Evolutionary conservation across 1,140 invertebrate species (phyloP).

Genomic region (Geopemphigus sp.): DNA sequence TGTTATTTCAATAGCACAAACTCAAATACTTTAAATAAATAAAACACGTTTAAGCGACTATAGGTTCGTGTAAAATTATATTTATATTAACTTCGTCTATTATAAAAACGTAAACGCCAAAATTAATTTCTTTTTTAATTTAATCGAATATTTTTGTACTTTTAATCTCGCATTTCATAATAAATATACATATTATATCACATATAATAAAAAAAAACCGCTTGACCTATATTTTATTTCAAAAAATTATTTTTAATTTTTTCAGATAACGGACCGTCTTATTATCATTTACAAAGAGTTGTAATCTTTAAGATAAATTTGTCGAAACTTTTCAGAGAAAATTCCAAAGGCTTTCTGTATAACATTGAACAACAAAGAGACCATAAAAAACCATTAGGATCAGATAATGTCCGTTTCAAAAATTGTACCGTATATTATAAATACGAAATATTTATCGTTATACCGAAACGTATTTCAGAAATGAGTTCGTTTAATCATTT

Average conservation of each 20-base stretch:
- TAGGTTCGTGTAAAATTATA: neutral
- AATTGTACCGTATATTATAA: neutral
- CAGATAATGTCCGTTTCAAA: neutral
- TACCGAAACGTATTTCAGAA: neutral
- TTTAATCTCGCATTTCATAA: neutral
- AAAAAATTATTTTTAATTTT: neutral
- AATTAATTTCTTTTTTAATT: neutral
- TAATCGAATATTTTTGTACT: neutral
- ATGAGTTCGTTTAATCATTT: neutral
- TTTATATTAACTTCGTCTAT: neutral
- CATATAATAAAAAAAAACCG: neutral
- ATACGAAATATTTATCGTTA: neutral
- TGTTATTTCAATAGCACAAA: neutral
- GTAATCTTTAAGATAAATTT: constrained; percentile 18
- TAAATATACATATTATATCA: neutral
- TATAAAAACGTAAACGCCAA: too few relatives aligned
- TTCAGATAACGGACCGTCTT: neutral
- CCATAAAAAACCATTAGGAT: neutral
- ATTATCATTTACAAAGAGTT: neutral
- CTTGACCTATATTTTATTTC: neutral
- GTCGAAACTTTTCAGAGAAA: neutral
- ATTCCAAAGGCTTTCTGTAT: neutral
- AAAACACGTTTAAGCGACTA: neutral
- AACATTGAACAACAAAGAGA: neutral
- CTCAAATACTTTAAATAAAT: neutral